Conservation (phyloP, 2,797 vertebrate species). For the Arnoldichthys spilopterus region DNA sequence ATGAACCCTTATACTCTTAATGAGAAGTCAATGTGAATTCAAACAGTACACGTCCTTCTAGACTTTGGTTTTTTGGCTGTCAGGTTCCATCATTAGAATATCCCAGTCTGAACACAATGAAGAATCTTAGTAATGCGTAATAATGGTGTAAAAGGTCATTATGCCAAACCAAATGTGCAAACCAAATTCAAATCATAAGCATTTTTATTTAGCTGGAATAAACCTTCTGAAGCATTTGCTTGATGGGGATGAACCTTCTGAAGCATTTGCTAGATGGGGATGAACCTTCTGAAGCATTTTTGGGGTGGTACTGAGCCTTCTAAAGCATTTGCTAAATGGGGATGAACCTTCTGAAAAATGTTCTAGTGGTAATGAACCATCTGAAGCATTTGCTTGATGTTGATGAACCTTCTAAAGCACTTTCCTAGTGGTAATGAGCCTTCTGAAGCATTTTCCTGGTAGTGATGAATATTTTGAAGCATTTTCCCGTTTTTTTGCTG, state of each 20-base stretch:
- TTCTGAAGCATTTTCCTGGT: background rate
- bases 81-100: too few species aligned
- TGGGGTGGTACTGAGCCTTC: background rate
- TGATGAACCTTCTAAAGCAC: background rate
- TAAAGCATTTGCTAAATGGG: background rate
- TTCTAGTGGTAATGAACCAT: background rate
- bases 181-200: too few species aligned
- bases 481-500: background rate
- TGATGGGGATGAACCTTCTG: background rate
- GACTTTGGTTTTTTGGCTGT: too few species aligned
- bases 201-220: too few species aligned
- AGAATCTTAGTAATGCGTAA: too few species aligned
- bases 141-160: too few species aligned
- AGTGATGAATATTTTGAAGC: background rate
- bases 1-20: too few species aligned
- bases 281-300: background rate
- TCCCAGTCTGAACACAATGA: too few species aligned
- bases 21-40: too few species aligned
- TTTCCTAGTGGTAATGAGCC: background rate
- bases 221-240: background rate
- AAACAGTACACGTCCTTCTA: too few species aligned
- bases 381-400: background rate
- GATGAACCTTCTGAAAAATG: background rate
- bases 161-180: too few species aligned
- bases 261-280: background rate